These are phyloP conservation scores for Anoura caudifer DNA, from an alignment of 2,113 vertebrate genomes.

Conservation along the genomic window DNA sequence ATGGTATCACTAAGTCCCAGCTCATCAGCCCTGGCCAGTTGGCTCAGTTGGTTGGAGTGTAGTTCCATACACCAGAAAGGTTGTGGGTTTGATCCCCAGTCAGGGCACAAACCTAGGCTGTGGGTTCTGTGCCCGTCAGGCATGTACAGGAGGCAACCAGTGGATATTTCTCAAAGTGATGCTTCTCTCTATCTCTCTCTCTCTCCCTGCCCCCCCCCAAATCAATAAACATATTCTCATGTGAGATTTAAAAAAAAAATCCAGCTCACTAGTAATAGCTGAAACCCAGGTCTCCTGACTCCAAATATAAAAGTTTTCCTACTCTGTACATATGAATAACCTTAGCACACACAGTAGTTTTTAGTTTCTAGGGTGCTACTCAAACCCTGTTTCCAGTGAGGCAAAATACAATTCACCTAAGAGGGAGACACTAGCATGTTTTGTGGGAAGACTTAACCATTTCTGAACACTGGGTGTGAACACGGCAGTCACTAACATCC, in stretches of 20 bases:
- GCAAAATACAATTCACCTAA: neutral
- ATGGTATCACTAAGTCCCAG: neutral
- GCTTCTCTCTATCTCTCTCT: too few relatives aligned
- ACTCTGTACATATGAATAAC: neutral
- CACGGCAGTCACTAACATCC: neutral
- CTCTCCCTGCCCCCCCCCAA: too few relatives aligned
- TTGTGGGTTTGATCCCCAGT: too few relatives aligned
- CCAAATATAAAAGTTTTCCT: neutral
- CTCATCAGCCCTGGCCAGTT: neutral
- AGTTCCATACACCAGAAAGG: too few relatives aligned
- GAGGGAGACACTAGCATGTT: neutral
- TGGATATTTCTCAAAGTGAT: too few relatives aligned
- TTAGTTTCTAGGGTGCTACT: neutral
- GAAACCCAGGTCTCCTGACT: neutral
- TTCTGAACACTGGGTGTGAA: neutral
- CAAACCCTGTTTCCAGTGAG: neutral
- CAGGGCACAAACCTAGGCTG: too few relatives aligned
- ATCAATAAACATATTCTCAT: too few relatives aligned
- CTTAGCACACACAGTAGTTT: neutral
- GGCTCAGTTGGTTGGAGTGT: too few relatives aligned
- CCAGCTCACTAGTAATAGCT: neutral
- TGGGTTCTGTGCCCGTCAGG: too few relatives aligned
- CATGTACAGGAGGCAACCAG: too few relatives aligned
- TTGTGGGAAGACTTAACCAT: neutral
- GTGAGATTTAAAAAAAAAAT: neutral